Base-by-base conservation (phyloP, 2,888 invertebrate species). In the Steromphala cineraria region DNA sequence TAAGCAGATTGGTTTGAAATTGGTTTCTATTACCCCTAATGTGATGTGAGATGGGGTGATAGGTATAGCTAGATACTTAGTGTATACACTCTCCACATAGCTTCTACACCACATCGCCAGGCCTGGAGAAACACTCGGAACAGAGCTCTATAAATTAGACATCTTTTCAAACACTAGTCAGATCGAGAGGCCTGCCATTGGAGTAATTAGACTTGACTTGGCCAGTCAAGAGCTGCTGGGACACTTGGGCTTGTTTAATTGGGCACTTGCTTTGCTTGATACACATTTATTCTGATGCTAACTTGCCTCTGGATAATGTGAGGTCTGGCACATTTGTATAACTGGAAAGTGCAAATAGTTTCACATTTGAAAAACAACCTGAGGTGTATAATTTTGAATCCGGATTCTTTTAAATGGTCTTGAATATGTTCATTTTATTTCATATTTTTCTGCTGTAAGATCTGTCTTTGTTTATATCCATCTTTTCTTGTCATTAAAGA, bases 11-110 rank as follows among this genome's bases (percentile, higher is more conserved):
- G 71, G 71, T 19, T 71, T 71, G 71, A 71, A 71, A 71, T 71
- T 36, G 36, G 71, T 71, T 36, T 71, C 71, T 71, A 71, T 71
- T 71, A 71, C 71, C 40, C 19, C 36, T 71, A 71, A 71, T 71
- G 71, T 71, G 71, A 71, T 71, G 71, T 71, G 71, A 71, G 71
- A 71, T 71, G 40, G 71, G 31, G 19, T 71, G 71, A 71, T 71
- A 71, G 71, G 31, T 36, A 31, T 71, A 71, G 71, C 71, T 71
- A 40, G 31, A 71, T 71, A 36, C 36, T 36, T 71, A 31, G 31
- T 71, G 19, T 71, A 71, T 40, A 71, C 71, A 71, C 71, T 36
- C 31, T 19, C 13, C 31, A 19, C 71, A 31, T 71, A 71, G 36
- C 71, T 36, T 36, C 28, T 36, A 21, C 28, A 71, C 19, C 71